A percentile compares a stretch with the other conserved stretches of the same genome.
Evolutionary conservation across 1,140 invertebrate genomes (phyloP).

Genomic region (Nephila pilipes): DNA sequence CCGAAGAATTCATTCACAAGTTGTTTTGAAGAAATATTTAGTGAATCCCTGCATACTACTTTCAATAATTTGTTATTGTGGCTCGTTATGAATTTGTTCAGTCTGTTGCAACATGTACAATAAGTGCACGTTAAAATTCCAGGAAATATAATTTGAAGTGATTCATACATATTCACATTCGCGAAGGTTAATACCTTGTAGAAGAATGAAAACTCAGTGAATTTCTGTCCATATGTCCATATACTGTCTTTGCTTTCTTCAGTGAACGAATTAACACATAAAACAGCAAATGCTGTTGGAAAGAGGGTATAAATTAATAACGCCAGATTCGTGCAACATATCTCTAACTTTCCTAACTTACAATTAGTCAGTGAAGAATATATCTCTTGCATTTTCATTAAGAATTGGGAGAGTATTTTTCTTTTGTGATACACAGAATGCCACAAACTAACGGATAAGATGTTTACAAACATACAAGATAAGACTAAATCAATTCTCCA

Average conservation of each 20-base stretch:
- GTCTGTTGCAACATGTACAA: neutral
- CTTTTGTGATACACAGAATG: neutral
- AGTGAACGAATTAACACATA: neutral
- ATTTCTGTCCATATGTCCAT: constrained; percentile 36
- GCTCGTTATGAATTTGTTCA: neutral
- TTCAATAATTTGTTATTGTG: neutral
- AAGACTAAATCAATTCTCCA: constrained; percentile 35
- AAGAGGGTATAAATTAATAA: too few relatives aligned
- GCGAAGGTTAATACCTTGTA: neutral
- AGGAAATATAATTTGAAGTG: constrained; percentile 23
- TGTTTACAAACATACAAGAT: neutral
- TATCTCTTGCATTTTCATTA: neutral
- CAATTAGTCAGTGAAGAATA: neutral
- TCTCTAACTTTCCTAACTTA: too few relatives aligned
- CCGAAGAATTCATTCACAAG: neutral
- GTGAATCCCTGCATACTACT: too few relatives aligned
- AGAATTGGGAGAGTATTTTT: neutral
- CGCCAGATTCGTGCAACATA: too few relatives aligned
- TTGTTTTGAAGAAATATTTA: neutral
- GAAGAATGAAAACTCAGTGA: neutral
- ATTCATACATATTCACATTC: neutral
- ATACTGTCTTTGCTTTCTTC: neutral
- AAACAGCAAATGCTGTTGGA: neutral
- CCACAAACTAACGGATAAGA: constrained; percentile 33
- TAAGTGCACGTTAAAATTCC: neutral